phyloP scores from a whole-genome alignment of 2,888 invertebrate species.

The Plagodis dolabraria region DNA sequence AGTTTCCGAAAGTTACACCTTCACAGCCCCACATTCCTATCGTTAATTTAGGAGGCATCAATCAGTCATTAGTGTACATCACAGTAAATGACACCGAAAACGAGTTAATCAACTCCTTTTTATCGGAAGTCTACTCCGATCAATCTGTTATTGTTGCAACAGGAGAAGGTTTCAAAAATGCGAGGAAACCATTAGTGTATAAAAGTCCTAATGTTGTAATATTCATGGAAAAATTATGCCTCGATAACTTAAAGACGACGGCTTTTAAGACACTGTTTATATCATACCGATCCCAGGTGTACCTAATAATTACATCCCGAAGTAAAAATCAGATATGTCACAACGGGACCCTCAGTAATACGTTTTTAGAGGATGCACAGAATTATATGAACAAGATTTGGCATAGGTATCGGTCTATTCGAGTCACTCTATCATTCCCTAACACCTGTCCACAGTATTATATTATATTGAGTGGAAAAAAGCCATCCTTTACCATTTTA shows the following conservation, averaged over 20 bases:
- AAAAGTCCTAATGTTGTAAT: conserved; percentile 25
- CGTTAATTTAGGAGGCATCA: conserved; percentile 20
- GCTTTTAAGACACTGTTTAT: conserved; percentile 15
- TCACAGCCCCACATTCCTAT: conserved; percentile 20
- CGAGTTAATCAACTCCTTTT: conserved; percentile 20
- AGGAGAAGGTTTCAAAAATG: conserved; percentile 8
- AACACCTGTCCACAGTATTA: conserved; percentile 47
- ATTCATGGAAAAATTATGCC: conserved; percentile 15
- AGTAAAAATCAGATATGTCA: conserved; percentile 42
- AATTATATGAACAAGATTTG: conserved; percentile 53
- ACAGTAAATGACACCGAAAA: conserved; percentile 17
- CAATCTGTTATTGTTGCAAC: conserved; percentile 26
- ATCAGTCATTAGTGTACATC: conserved; percentile 26
- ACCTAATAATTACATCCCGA: conserved; percentile 45
- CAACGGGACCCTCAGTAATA: conserved; percentile 40
- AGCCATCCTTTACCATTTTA: conserved; percentile 26
- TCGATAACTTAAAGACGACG: conserved; percentile 14
- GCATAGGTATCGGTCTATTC: conserved; percentile 46
- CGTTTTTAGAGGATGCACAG: conserved; percentile 37
- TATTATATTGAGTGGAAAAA: conserved; percentile 47
- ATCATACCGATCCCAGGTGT: conserved; percentile 46
- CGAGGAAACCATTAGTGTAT: background rate
- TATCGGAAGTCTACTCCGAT: conserved; percentile 18
- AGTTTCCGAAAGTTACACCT: conserved; percentile 15
- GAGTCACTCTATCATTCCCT: conserved; percentile 50